A percentile compares a stretch with the other conserved stretches of the same genome.
Conservation (phyloP, 2,797 vertebrate species). For the Myripristis murdjan region DNA sequence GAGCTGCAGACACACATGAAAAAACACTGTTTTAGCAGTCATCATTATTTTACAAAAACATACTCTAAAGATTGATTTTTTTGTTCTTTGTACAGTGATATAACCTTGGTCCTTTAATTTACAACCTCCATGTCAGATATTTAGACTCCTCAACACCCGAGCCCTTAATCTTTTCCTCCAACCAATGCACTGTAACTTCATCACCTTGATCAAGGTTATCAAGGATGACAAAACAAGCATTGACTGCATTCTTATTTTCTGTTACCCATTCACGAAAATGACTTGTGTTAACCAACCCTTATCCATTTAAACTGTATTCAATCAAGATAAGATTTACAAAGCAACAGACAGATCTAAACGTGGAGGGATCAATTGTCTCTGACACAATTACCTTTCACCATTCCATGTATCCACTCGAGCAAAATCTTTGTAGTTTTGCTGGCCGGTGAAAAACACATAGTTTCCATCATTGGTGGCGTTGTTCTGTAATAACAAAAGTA, state of each 20-base stretch:
- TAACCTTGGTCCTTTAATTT: no score
- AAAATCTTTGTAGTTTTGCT: conserved; percentile 91
- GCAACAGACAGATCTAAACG: background rate
- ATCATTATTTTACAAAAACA: background rate
- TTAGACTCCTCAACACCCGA: no score
- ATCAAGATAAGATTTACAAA: conserved; percentile 17
- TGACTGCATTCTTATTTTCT: background rate
- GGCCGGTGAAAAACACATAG: conserved; percentile 92
- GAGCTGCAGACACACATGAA: conserved; percentile 74
- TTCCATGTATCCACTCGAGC: conserved; percentile 92
- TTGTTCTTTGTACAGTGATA: no score
- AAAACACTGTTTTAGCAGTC: background rate
- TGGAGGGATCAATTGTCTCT: background rate
- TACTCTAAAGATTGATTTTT: no score
- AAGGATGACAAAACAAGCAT: conserved; percentile 1
- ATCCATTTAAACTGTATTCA: background rate
- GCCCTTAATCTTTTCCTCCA: background rate
- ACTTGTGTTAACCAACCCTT: background rate
- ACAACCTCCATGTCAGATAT: no score
- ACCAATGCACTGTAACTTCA: background rate
- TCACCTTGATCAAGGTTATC: conserved; percentile 1
- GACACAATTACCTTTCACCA: conserved; percentile 85
- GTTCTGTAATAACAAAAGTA: conserved; percentile 80
- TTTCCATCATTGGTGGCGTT: conserved; percentile 93
- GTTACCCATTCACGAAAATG: conserved; percentile 3